Conservation (phyloP, 64 coral and sea anemone genomes). For the Montipora cactus region DNA sequence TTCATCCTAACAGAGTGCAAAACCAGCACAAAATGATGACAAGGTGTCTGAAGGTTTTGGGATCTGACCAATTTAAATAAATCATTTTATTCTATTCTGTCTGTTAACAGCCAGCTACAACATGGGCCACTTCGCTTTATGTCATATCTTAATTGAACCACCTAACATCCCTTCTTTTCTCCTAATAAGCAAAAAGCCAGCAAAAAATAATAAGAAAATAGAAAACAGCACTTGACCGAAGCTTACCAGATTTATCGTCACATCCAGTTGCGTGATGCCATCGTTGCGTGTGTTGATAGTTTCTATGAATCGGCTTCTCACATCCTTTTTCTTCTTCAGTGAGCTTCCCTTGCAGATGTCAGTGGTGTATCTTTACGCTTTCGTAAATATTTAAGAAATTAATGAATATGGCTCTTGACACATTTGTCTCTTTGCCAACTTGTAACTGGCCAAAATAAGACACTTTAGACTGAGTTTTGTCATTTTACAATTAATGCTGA, state of each 20-base stretch:
- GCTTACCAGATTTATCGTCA: background rate
- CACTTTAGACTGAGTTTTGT: constrained; percentile 9
- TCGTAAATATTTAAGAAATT: constrained; percentile 27
- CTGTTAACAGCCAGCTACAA: background rate
- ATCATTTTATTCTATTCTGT: background rate
- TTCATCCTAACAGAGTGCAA: too few species aligned
- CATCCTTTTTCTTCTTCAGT: background rate
- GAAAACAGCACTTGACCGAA: too few species aligned
- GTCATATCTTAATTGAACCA: background rate
- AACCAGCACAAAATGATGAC: too few species aligned
- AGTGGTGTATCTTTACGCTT: background rate
- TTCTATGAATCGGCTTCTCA: background rate
- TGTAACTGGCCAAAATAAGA: constrained; percentile 22
- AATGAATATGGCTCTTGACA: constrained; percentile 60
- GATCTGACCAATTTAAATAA: background rate
- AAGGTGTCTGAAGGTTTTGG: too few species aligned
- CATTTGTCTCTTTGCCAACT: background rate
- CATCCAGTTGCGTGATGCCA: background rate
- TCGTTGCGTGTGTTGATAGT: background rate
- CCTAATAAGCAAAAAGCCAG: background rate
- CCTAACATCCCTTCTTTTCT: background rate
- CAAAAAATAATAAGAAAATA: background rate
- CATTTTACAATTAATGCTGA: background rate
- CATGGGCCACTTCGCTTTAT: background rate
- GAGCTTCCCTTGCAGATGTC: constrained; percentile 21